phyloP scores from a whole-genome alignment of 2,888 invertebrate genomes.

The Muschampia staudingeri region DNA sequence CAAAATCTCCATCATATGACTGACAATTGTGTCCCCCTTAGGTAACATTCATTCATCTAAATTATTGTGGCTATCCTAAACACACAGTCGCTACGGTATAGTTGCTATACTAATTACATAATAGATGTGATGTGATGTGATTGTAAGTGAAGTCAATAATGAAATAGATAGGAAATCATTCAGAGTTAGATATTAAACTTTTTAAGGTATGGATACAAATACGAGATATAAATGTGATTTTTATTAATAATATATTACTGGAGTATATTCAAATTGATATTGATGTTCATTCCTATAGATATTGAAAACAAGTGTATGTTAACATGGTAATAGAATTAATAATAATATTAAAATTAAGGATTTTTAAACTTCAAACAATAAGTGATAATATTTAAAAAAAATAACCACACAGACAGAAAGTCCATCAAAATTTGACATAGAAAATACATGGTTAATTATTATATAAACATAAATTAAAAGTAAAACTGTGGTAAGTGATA shows the following conservation, averaged over 20 bases:
- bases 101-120: conserved; percentile 20
- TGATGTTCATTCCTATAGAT: no score
- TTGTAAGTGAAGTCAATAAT: neutral
- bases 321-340: no score
- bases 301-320: no score
- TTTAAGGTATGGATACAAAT: neutral
- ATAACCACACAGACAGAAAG: neutral
- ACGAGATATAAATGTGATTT: neutral
- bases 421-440: neutral
- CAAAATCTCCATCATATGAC: conserved; percentile 76
- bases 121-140: neutral
- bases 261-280: no score
- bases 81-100: neutral
- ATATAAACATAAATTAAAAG: neutral
- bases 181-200: no score
- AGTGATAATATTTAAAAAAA: neutral
- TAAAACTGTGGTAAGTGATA: neutral
- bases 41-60: conserved; percentile 38
- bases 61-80: conserved; percentile 15
- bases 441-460: neutral
- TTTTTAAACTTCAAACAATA: neutral
- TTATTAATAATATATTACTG: no score
- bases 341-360: no score
- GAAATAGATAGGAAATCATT: neutral
- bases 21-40: conserved; percentile 67